Percentiles rank a stretch among this genome's conserved stretches.
Conservation (phyloP, 2,113 vertebrate species). For the Bufo gargarizans region DNA sequence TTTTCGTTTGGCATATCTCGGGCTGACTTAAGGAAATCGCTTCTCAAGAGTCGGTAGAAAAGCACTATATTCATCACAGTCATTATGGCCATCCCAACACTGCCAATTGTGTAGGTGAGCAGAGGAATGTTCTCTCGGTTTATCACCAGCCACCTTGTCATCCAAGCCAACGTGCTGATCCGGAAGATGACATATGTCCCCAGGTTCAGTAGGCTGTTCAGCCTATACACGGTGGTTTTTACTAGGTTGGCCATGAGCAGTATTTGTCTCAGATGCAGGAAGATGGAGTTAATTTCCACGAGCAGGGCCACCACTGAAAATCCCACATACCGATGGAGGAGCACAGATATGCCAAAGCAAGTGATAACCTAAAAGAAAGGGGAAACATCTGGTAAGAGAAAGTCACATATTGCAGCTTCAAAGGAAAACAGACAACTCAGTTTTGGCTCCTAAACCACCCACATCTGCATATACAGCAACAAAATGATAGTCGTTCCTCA, state of each 20-base stretch:
- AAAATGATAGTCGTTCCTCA: no score
- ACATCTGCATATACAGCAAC: no score
- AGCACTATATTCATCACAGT: conserved; percentile 82
- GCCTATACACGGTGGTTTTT: conserved; percentile 72
- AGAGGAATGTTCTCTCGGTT: conserved; percentile 80
- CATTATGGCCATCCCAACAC: conserved; percentile 85
- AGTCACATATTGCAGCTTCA: not conserved
- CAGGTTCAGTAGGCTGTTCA: conserved; percentile 87
- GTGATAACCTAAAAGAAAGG: conserved; percentile 78
- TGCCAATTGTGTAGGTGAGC: conserved; percentile 79
- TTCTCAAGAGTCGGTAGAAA: conserved; percentile 81
- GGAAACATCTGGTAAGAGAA: not conserved
- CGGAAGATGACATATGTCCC: conserved; percentile 88
- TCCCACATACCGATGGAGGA: conserved; percentile 79
- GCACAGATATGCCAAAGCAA: conserved; percentile 82
- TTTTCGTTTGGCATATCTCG: conserved; percentile 71
- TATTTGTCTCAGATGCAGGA: conserved; percentile 85
- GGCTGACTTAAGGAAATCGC: conserved; percentile 78
- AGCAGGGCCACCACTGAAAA: conserved; percentile 87
- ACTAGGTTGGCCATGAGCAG: conserved; percentile 81
- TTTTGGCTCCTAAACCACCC: no score
- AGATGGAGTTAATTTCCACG: conserved; percentile 91
- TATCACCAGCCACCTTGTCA: conserved; percentile 86
- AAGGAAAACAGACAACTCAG: no score
- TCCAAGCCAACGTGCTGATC: conserved; percentile 89